Evolutionary conservation across 1,140 invertebrate genomes (phyloP), one percentile per base, ranked within the genome.

Genomic region (Oreohelix idahoensis): DNA sequence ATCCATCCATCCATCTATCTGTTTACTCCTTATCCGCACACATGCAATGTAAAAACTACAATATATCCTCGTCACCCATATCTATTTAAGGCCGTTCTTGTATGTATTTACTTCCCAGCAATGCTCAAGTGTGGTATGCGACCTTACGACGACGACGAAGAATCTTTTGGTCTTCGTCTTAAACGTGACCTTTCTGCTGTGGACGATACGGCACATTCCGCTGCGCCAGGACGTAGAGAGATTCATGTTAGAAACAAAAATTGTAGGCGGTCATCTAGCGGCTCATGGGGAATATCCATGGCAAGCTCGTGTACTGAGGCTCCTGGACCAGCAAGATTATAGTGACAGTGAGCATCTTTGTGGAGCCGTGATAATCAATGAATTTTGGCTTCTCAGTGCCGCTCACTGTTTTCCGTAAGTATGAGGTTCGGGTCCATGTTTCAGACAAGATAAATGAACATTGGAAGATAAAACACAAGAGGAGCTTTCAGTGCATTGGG

Each of bases 301-400:
- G 71, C 71, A 74, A 49, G 71, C 36, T 4, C 23, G 71, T 10
- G 2, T 74, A 11, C 38, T 26, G 1, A 4, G 1, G 2, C 4
- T 42, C 0, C 13, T 42, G 1, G 1, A 11, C 17, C 36, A 83
- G 15, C 49, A 53, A 1, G 45, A 29, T 17, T 71, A 23, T 23
- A n/a, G 32, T n/a, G 36, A 51, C 17, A 35, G 42, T 2, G 1
- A 29, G 97, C 97, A 98, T 92, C 94, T 97, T 71, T 99, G 97
- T 92, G 98, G 98, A 5, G 97, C 97, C 0, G 97, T 97, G 71
- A 95, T 99, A 66, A 94, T 99, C 51, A 98, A 97, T 92, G 96
- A 98, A 91, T 95, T 97, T 89, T 99, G 97, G 97, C 97, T 98
- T 74, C 96, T 97, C 1, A 98, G 97, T 10, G 98, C 98, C 20